Evolutionary conservation across 2,888 invertebrate species (phyloP).

Genomic region (Herminia tarsipennalis): DNA sequence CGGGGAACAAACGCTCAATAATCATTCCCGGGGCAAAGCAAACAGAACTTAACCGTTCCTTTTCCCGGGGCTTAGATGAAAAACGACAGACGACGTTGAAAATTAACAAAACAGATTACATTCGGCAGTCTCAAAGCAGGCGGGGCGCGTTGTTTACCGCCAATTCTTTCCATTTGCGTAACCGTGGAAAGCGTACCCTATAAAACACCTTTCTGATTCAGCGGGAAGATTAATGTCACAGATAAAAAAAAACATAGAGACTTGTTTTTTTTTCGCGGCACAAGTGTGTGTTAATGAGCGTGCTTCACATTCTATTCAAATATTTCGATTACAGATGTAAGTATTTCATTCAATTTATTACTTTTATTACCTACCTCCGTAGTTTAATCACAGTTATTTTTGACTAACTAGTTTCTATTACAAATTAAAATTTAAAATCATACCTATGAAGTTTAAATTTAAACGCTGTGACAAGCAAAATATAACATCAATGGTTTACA

Average conservation of each 20-base stretch:
- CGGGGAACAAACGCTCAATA: slow-evolving; percentile 51
- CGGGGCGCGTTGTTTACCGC: slow-evolving; percentile 66
- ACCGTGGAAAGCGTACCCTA: slow-evolving; percentile 49
- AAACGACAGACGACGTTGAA: slow-evolving; percentile 70
- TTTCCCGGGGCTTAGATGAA: slow-evolving; percentile 55
- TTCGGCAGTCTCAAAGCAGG: slow-evolving; percentile 69
- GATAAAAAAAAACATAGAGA: slow-evolving; percentile 36
- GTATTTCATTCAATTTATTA: not conserved
- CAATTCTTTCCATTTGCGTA: slow-evolving; percentile 75
- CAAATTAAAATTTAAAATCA: not conserved
- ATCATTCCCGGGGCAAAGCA: slow-evolving; percentile 52
- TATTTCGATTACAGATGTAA: not conserved
- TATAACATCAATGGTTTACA: too few relatives aligned
- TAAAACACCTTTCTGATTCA: slow-evolving; percentile 43
- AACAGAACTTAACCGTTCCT: slow-evolving; percentile 60
- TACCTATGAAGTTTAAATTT: not conserved
- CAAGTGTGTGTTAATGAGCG: slow-evolving; percentile 16
- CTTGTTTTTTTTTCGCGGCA: slow-evolving; percentile 9
- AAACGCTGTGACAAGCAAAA: too few relatives aligned
- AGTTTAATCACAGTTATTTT: slow-evolving; percentile 1
- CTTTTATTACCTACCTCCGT: not conserved
- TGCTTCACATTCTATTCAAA: slow-evolving; percentile 11
- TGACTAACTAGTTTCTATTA: too few relatives aligned
- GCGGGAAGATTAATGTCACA: slow-evolving; percentile 39
- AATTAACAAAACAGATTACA: slow-evolving; percentile 85